Evolutionary conservation across 2,113 vertebrate species (phyloP).

Genomic region (Mola mola): DNA sequence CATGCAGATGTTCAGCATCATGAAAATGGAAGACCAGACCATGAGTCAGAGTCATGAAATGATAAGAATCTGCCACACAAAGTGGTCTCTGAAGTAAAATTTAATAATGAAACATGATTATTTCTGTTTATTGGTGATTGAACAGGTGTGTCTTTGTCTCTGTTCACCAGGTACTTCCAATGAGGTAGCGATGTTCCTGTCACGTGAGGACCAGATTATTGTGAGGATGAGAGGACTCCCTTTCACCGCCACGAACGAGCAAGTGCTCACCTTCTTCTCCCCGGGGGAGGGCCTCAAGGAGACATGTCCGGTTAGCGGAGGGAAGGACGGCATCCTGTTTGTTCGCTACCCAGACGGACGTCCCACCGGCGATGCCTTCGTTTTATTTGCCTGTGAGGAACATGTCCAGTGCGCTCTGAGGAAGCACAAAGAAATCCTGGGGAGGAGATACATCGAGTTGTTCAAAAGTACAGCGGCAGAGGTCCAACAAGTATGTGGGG

Average conservation of each 20-base stretch:
- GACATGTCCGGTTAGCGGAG: constrained; percentile 88
- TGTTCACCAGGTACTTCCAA: constrained; percentile 89
- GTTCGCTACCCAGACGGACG: constrained; percentile 95
- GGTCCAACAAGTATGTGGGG: constrained; percentile 89
- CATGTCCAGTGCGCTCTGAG: constrained; percentile 92
- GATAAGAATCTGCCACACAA: background rate
- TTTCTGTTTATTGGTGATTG: no score
- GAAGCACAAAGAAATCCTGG: constrained; percentile 96
- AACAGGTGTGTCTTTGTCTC: constrained; percentile 2
- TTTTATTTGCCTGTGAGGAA: constrained; percentile 95
- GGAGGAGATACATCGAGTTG: constrained; percentile 96
- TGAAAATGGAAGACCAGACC: background rate
- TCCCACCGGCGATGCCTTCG: constrained; percentile 96
- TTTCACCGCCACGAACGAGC: constrained; percentile 90
- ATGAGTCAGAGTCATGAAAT: constrained; percentile 1
- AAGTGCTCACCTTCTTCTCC: constrained; percentile 90
- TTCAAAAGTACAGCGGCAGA: constrained; percentile 97
- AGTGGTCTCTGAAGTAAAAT: no score
- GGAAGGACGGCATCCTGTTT: constrained; percentile 88
- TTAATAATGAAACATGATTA: no score
- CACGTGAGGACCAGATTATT: constrained; percentile 94
- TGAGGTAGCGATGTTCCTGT: constrained; percentile 94
- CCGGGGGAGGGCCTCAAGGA: constrained; percentile 63
- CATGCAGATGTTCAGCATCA: background rate
- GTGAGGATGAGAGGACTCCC: constrained; percentile 94